Base-by-base conservation (phyloP, 2,113 vertebrate genomes). In the Vimba vimba region DNA sequence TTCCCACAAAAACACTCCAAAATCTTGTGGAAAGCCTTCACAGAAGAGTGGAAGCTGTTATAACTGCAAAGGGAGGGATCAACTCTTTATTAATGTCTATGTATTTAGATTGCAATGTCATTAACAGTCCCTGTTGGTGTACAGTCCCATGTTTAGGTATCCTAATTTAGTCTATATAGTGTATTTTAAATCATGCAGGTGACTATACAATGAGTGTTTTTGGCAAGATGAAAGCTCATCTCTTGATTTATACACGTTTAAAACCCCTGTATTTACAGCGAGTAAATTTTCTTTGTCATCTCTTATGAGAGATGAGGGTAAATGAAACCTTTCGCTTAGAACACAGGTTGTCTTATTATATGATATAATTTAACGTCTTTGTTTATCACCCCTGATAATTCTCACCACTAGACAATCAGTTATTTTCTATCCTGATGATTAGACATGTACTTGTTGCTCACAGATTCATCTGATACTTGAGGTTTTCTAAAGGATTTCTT, bases 351-450 rank as follows among this genome's bases (percentile, higher is more conserved):
- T 2, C 60, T 62, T 43, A 19, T 59, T 75, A 71, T 12, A 80
- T 57, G 23, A 39, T n/a, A 15, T 17, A 79, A 79, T 79, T 76
- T 45, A 52, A 50, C 2, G 1, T 52, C 45, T 45, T 43, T n/a
- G 36, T 45, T 45, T 13, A 57, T 57, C 19, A 57, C 7, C 55
- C 55, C 55, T 57, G 55, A 23, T 57, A 57, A 8, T 8, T 23
- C 55, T 79, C 75, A 82, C 45, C 15, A 79, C 52, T 76, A 19
- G 39, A n/a, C 7, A 19, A 21, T 6, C 4, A 9, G 17, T 66
- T 79, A 62, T 27, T 75, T 75, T 79, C 43, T 76, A 23, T 30
- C 39, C 47, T 69, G 27, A 69, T 88, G 25, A 78, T 79, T 73
- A 59, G 62, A 12, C 19, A 17, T 82, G 62, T 71, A 59, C 39